Evolutionary conservation across 1,140 invertebrate genomes (phyloP).

Genomic region (Platyura marginata): DNA sequence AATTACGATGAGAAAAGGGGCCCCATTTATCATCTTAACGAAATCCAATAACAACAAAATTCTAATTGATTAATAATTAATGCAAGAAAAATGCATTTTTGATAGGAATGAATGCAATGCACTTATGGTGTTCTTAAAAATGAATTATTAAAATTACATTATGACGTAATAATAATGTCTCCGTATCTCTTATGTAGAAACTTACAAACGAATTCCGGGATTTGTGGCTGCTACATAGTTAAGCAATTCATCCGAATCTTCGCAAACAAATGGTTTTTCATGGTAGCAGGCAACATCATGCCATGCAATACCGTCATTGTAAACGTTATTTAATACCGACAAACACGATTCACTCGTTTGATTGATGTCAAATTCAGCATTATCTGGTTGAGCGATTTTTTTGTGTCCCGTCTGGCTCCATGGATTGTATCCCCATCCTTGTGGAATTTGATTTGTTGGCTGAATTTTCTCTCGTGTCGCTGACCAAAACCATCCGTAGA

Average conservation of each 20-base stretch:
- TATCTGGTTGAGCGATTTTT: conserved; percentile 70
- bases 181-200: too few relatives aligned
- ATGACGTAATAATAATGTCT: too few relatives aligned
- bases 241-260: conserved; percentile 70
- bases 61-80: too few relatives aligned
- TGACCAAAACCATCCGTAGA: conserved; percentile 87
- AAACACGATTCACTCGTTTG: conserved; percentile 70
- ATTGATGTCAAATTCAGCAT: conserved; percentile 83
- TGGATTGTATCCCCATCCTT: conserved; percentile 46
- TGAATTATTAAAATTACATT: too few relatives aligned
- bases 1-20: too few relatives aligned
- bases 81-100: too few relatives aligned
- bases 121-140: too few relatives aligned
- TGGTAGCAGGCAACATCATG: conserved; percentile 87
- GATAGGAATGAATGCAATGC: too few relatives aligned
- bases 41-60: too few relatives aligned
- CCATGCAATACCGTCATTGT: conserved; percentile 80
- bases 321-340: conserved; percentile 74
- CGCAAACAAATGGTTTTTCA: conserved; percentile 76
- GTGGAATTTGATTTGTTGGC: conserved; percentile 53
- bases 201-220: conserved; percentile 53
- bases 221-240: conserved; percentile 67
- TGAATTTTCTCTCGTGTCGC: conserved; percentile 73
- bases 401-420: conserved; percentile 83
- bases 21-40: too few relatives aligned